Conservation (phyloP, 2,113 vertebrate species). For the Centropus unirufus region DNA sequence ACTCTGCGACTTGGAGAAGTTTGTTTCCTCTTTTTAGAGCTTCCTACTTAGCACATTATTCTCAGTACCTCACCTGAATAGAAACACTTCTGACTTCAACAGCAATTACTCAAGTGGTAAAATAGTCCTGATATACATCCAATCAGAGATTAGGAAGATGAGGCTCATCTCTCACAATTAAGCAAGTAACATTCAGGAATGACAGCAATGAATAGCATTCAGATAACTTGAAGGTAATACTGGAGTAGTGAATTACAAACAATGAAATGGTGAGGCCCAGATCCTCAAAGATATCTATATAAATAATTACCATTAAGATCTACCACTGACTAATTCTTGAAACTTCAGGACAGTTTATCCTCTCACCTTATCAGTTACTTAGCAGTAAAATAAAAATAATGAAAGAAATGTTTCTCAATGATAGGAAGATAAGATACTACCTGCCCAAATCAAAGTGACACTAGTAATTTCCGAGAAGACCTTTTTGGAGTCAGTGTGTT, state of each 20-base stretch:
- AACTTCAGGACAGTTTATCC: not conserved
- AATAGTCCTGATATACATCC: not conserved
- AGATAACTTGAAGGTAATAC: not conserved
- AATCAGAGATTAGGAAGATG: not conserved
- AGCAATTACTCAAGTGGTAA: not conserved
- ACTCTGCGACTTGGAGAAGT: not conserved
- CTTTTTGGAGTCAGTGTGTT: constrained; percentile 12
- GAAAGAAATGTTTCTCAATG: not conserved
- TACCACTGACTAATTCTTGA: not conserved
- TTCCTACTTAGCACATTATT: not conserved
- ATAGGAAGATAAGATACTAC: not conserved
- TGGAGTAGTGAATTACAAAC: not conserved
- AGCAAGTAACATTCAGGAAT: not conserved
- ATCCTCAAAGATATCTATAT: not conserved
- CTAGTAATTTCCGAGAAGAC: not conserved
- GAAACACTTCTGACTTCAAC: not conserved
- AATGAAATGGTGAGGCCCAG: not conserved
- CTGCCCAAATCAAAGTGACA: constrained; percentile 21
- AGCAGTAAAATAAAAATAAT: not conserved
- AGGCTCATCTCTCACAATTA: not conserved
- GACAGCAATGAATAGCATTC: not conserved
- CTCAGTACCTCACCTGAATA: not conserved
- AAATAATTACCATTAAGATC: not conserved
- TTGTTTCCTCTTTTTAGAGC: not conserved
- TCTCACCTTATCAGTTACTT: not conserved